Evolutionary conservation across 2,888 invertebrate genomes (phyloP).

Genomic region (Tetrapedia diversipes): DNA sequence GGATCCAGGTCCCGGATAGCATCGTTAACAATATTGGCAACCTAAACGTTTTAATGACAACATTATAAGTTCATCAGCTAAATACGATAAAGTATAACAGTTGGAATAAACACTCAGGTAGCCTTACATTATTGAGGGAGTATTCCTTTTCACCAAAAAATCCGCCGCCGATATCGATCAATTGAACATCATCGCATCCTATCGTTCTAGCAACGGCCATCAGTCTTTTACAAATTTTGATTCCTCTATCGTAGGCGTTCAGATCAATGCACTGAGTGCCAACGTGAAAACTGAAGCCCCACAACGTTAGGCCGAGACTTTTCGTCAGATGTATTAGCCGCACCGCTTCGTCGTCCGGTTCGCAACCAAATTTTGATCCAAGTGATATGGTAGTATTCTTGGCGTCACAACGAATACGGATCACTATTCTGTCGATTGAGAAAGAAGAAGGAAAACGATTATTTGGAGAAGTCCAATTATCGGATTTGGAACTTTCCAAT

Average conservation of each 20-base stretch:
- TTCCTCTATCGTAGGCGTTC: constrained; percentile 84
- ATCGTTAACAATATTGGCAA: constrained; percentile 83
- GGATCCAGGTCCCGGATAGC: constrained; percentile 83
- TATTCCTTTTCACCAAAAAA: constrained; percentile 83
- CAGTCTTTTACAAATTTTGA: constrained; percentile 83
- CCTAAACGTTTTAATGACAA: constrained; percentile 59
- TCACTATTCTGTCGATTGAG: constrained; percentile 69
- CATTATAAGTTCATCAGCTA: not conserved
- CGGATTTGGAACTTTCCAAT: not conserved
- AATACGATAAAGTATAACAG: constrained; percentile 3
- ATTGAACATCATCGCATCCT: constrained; percentile 84
- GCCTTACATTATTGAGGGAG: constrained; percentile 39
- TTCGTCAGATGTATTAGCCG: constrained; percentile 71
- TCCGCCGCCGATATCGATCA: constrained; percentile 86
- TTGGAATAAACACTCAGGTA: not conserved
- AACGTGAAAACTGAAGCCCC: constrained; percentile 80
- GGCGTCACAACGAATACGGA: constrained; percentile 77
- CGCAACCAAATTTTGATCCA: constrained; percentile 79
- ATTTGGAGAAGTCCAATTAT: not conserved
- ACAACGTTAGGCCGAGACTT: constrained; percentile 73
- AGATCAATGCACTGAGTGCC: constrained; percentile 81
- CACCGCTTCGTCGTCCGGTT: constrained; percentile 72
- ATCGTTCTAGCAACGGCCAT: constrained; percentile 83
- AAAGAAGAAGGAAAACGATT: not conserved
- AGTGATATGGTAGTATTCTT: constrained; percentile 54